These are phyloP conservation scores for Limnephilus auricula DNA, from an alignment of 2,888 invertebrate genomes.

Conservation along the genomic window DNA sequence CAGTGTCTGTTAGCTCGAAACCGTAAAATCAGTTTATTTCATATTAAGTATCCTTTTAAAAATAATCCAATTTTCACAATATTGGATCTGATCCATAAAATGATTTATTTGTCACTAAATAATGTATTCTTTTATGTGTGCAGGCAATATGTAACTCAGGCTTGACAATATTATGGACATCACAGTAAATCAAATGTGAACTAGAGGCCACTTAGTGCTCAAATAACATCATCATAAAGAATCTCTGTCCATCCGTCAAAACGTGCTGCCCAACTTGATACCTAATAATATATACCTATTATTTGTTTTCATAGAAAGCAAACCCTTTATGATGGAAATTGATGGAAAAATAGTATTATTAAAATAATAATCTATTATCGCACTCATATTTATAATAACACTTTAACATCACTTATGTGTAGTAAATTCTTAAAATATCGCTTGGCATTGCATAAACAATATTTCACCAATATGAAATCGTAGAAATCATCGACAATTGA, in stretches of 20 bases:
- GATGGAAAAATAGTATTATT: neutral
- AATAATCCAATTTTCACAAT: neutral
- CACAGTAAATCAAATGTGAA: slow-evolving; percentile 2
- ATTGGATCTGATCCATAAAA: neutral
- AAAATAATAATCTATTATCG: no score
- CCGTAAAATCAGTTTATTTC: neutral
- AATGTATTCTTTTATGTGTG: neutral
- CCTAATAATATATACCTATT: neutral
- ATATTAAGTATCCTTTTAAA: neutral
- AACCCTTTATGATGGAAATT: neutral
- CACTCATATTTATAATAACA: no score
- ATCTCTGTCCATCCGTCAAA: neutral
- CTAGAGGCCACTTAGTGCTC: neutral
- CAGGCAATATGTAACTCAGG: neutral
- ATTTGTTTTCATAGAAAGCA: neutral
- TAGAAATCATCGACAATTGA: no score
- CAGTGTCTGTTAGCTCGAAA: neutral
- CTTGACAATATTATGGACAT: neutral
- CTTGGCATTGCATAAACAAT: no score
- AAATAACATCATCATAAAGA: neutral
- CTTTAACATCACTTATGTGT: no score
- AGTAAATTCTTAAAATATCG: no score
- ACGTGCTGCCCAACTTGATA: neutral
- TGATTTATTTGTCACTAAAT: neutral
- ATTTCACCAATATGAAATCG: no score